These are phyloP conservation scores for Halocynthia roretzi DNA, from an alignment of 23 tunicate species.

Conservation along the genomic window DNA sequence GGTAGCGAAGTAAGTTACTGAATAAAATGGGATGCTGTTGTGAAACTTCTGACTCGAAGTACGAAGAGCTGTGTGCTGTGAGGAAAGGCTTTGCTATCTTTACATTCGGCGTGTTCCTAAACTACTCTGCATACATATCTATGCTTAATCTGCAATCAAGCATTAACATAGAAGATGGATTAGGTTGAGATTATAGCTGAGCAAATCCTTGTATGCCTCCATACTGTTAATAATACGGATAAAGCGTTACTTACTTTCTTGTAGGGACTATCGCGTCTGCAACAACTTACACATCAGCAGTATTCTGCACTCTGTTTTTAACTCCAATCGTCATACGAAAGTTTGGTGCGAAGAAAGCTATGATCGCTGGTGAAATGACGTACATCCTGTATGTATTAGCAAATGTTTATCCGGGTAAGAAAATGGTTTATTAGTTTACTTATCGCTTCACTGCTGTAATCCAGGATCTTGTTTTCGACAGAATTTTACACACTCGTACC, in stretches of 20 bases:
- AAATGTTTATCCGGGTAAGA: constrained; percentile 16
- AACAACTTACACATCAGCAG: neutral
- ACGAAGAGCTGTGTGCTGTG: no score
- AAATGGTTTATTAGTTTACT: neutral
- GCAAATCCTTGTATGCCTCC: neutral
- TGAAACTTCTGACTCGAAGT: no score
- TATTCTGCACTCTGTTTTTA: neutral
- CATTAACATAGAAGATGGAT: constrained; percentile 7
- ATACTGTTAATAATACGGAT: neutral
- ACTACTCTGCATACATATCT: neutral
- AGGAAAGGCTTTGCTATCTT: no score
- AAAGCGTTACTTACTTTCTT: neutral
- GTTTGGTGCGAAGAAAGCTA: neutral
- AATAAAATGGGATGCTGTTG: no score
- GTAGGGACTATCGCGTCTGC: constrained; percentile 1
- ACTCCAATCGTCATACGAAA: constrained; percentile 10
- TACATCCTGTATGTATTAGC: constrained; percentile 13
- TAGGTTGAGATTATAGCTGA: neutral
- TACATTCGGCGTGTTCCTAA: neutral
- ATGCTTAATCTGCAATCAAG: constrained; percentile 4
- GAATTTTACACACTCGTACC: constrained; percentile 30
- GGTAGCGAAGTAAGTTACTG: no score
- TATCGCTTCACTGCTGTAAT: neutral
- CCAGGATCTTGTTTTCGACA: neutral
- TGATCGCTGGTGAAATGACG: constrained; percentile 10